Conservation (phyloP, 2,888 invertebrate species). For the Tridacna gigas region DNA sequence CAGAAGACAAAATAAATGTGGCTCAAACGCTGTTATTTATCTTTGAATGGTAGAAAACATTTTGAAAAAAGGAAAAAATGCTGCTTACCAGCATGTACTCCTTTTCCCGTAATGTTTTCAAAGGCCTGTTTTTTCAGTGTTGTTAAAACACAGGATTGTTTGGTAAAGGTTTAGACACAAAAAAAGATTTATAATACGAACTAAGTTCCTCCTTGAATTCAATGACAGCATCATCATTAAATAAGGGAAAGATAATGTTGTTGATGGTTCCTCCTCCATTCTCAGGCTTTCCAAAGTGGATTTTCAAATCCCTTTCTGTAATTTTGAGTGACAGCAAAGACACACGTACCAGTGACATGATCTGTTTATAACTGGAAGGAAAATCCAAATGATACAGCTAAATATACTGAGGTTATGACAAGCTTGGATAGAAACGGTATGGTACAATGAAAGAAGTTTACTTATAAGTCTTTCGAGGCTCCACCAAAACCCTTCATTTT, state of each 20-base stretch:
- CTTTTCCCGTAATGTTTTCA: not conserved
- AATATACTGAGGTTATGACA: too few relatives aligned
- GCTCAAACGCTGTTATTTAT: too few relatives aligned
- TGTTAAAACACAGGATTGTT: too few relatives aligned
- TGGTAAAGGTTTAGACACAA: too few relatives aligned
- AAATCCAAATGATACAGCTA: too few relatives aligned
- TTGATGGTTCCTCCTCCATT: constrained; percentile 55
- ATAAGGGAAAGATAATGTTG: constrained; percentile 47
- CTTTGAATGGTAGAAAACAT: not conserved
- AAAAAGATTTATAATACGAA: constrained; percentile 21
- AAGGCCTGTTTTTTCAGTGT: too few relatives aligned
- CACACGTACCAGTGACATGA: constrained; percentile 49
- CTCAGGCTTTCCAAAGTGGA: constrained; percentile 50
- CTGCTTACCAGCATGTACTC: not conserved
- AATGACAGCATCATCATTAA: constrained; percentile 53
- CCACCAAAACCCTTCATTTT: constrained; percentile 1
- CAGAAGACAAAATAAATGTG: too few relatives aligned
- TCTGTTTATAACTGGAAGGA: too few relatives aligned
- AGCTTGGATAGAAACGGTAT: too few relatives aligned
- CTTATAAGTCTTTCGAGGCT: too few relatives aligned
- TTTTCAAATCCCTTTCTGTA: constrained; percentile 41
- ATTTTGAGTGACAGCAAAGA: not conserved
- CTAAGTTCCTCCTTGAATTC: constrained; percentile 48
- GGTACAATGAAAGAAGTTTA: too few relatives aligned
- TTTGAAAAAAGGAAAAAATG: not conserved